These are phyloP conservation scores for Nebria ingens DNA, from an alignment of 1,140 invertebrate genomes.

Conservation along the genomic window DNA sequence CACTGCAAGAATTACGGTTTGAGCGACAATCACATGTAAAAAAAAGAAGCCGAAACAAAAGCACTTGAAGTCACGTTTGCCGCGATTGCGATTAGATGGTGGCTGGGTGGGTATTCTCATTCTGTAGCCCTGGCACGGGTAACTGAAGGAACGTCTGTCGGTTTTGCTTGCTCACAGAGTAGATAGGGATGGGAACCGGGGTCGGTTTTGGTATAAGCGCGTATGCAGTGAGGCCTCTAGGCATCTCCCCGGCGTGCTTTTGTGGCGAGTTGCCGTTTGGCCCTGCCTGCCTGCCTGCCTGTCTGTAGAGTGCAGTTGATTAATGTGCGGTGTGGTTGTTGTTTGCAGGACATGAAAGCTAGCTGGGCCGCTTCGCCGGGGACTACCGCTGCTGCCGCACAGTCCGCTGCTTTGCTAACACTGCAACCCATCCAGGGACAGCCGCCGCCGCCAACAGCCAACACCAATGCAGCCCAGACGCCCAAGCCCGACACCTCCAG, in stretches of 20 bases:
- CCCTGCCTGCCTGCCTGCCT: background rate
- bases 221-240: background rate
- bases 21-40: too few relatives aligned
- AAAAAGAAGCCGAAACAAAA: too few relatives aligned
- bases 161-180: too few relatives aligned
- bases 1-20: background rate
- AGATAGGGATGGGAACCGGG: too few relatives aligned
- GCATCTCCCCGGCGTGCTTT: slow-evolving; percentile 17
- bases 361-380: slow-evolving; percentile 28
- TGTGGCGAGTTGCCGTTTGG: slow-evolving; percentile 20
- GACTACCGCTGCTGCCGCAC: slow-evolving; percentile 21
- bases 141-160: too few relatives aligned
- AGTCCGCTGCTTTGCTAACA: slow-evolving; percentile 26
- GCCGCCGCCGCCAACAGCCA: slow-evolving; percentile 10
- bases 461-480: slow-evolving; percentile 16
- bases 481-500: slow-evolving; percentile 30
- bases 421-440: slow-evolving; percentile 22
- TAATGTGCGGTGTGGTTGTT: slow-evolving; percentile 28
- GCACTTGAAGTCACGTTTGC: background rate
- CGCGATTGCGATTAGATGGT: too few relatives aligned
- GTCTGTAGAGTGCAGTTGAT: slow-evolving; percentile 26
- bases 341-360: slow-evolving; percentile 33
- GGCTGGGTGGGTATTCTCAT: too few relatives aligned
- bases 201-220: background rate
- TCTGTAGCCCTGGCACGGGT: too few relatives aligned